These are phyloP conservation scores for Agrochola lota DNA, from an alignment of 2,888 invertebrate species.

Conservation along the genomic window DNA sequence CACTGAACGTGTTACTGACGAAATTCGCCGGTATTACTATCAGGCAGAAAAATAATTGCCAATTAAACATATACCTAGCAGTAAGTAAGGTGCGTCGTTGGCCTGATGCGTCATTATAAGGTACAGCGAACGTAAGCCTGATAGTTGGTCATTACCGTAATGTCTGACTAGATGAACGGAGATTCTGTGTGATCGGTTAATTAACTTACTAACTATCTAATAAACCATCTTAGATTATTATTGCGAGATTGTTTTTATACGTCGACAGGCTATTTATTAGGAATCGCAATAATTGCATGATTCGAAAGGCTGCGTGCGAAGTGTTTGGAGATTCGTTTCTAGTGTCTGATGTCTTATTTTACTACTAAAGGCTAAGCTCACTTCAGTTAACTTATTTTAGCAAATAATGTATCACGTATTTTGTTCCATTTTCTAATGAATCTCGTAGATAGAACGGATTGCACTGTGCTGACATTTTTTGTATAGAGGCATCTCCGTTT, in stretches of 20 bases:
- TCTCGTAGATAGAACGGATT: too few species aligned
- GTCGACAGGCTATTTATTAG: constrained; percentile 1
- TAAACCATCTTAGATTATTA: constrained; percentile 57
- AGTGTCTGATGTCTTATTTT: too few species aligned
- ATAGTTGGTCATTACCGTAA: constrained; percentile 68
- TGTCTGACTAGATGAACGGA: constrained; percentile 59
- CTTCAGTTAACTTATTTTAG: too few species aligned
- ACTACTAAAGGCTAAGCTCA: too few species aligned
- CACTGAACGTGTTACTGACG: neutral
- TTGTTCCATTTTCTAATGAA: too few species aligned
- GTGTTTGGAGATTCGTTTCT: too few species aligned
- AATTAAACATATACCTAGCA: constrained; percentile 62
- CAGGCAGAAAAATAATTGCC: constrained; percentile 44
- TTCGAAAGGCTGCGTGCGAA: too few species aligned
- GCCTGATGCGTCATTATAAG: constrained; percentile 63
- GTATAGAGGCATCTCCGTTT: too few species aligned
- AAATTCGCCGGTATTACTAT: neutral
- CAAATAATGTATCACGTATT: too few species aligned
- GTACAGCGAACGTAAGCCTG: constrained; percentile 60
- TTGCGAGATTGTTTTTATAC: constrained; percentile 38
- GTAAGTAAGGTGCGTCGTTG: constrained; percentile 39
- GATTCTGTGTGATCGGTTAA: constrained; percentile 58
- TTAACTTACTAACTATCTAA: constrained; percentile 60
- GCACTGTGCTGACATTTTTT: too few species aligned
- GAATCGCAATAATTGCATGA: neutral